Evolutionary conservation across 2,113 vertebrate species (phyloP), one percentile per base, ranked within the genome.

Genomic region (Corvus cornix): DNA sequence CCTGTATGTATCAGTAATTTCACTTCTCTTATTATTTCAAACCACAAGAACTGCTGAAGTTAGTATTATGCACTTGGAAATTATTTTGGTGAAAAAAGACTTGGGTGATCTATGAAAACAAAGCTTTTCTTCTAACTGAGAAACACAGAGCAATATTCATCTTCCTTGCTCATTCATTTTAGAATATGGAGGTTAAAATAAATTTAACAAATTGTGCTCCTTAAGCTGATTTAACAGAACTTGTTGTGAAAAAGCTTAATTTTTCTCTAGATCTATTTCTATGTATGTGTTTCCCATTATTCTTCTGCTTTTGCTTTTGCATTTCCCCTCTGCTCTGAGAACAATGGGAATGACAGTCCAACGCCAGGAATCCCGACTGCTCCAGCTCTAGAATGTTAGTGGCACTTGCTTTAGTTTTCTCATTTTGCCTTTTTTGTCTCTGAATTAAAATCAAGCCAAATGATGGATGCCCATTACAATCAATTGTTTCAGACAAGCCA

Each of bases 401-500:
- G 87, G 59, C 87, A 74, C 95, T 96, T 95, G 81, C 91, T 96
- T 94, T 89, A 93, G 94, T 93, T 95, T 96, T 93, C 85, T 92
- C 92, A 95, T 91, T 90, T 90, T 91, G 56, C 93, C 74, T 95
- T 94, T 94, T 97, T 94, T 94, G 95, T 90, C 85, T 87, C 60
- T 91, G 95, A 96, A 97, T 97, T 97, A 97, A 97, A 96, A 97
- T 94, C 77, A 75, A 95, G 88, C 87, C 95, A 95, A 96, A 96
- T 95, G 95, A 97, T 95, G 96, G 96, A 95, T 96, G 95, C 96
- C 96, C 92, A 91, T 96, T 96, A 95, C 77, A 93, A 97, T 97
- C 95, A 97, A 97, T 97, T 97, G 97, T 96, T 97, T 97, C 94
- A 97, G 94, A 97, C 96, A 97, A 96, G 93, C 94, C 90, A 94